Evolutionary conservation across 2,888 invertebrate species (phyloP).

Genomic region (Andrena bucephala): DNA sequence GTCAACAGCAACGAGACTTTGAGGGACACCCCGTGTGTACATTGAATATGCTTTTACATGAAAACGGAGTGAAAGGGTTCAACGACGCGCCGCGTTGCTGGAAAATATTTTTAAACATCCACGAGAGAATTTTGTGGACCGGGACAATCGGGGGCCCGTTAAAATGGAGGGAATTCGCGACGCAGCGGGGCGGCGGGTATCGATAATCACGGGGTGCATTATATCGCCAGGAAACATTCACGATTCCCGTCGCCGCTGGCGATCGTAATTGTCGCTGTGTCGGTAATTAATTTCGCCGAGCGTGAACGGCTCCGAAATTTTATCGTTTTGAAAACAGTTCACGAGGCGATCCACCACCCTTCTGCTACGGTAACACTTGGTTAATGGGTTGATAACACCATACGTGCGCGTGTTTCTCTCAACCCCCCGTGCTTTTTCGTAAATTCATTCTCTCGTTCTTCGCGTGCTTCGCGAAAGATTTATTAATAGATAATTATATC

Average conservation of each 20-base stretch:
- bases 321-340: conserved; percentile 41
- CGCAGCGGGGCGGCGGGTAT: not conserved
- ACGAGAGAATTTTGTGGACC: not conserved
- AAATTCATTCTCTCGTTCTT: not conserved
- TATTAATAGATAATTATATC: too few relatives aligned
- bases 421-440: not conserved
- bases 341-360: not conserved
- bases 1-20: not conserved
- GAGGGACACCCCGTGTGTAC: too few relatives aligned
- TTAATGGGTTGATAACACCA: not conserved
- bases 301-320: conserved; percentile 5
- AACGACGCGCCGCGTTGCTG: too few relatives aligned
- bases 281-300: conserved; percentile 33
- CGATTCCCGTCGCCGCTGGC: not conserved
- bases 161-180: not conserved
- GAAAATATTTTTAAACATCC: not conserved
- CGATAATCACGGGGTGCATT: conserved; percentile 31
- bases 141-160: not conserved
- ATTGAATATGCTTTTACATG: too few relatives aligned
- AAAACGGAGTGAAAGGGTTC: too few relatives aligned
- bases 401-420: not conserved
- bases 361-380: conserved; percentile 10
- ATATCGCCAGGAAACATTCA: conserved; percentile 10
- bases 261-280: conserved; percentile 36
- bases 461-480: too few relatives aligned